These are phyloP conservation scores for human (Homo sapiens) DNA, from an alignment of 2,113 vertebrate genomes.

Conservation along the genomic window GRCh38 chr14:36277501-36278000, in stretches of 20 bases:
- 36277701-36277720: slow-evolving; percentile 39
- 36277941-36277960: neutral
- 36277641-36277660: neutral
- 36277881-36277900: slow-evolving; percentile 38
- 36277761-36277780: slow-evolving; percentile 12
- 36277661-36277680: slow-evolving; percentile 32
- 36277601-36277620: slow-evolving; percentile 55
- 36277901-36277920: neutral
- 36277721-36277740: neutral
- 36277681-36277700: slow-evolving; percentile 24
- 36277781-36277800: slow-evolving; percentile 29
- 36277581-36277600: slow-evolving; percentile 36
- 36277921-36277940: neutral
- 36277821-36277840: neutral
- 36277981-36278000: neutral
- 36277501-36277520: slow-evolving; percentile 66
- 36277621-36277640: slow-evolving; percentile 64
- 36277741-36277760: neutral
- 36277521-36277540: slow-evolving; percentile 65
- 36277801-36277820: neutral
- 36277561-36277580: slow-evolving; percentile 50
- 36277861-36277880: neutral
- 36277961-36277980: neutral
- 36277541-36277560: slow-evolving; percentile 60
- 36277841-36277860: neutral